Percentiles rank a stretch among this genome's conserved stretches.
Conservation (phyloP, 2,888 invertebrate genomes). For the Leucozona laternaria region DNA sequence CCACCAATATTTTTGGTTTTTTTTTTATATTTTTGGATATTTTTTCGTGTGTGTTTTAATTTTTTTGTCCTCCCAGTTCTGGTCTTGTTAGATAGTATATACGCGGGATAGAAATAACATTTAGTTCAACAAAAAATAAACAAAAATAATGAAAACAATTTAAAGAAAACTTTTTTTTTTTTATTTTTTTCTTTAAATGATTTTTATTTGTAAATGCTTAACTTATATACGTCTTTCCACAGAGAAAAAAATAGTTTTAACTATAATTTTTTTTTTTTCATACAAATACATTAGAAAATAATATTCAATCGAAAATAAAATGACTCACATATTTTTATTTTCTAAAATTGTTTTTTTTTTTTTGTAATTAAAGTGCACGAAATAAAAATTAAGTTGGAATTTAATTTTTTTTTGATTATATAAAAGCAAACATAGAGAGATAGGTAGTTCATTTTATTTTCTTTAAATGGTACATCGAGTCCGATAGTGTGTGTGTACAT, state of each 20-base stretch:
- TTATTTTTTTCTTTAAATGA: neutral
- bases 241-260: conserved; percentile 86
- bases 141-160: conserved; percentile 27
- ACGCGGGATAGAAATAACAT: neutral
- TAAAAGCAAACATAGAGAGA: neutral
- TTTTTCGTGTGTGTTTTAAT: conserved; percentile 8
- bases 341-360: conserved; percentile 42
- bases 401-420: neutral
- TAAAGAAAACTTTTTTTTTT: conserved; percentile 3
- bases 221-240: conserved; percentile 90
- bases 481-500: neutral
- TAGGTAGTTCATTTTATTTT: neutral
- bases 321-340: neutral
- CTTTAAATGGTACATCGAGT: neutral
- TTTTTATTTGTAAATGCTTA: conserved; percentile 76
- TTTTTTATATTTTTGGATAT: conserved; percentile 58
- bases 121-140: conserved; percentile 24
- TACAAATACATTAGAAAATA: conserved; percentile 24
- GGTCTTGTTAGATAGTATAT: neutral
- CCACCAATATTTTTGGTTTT: conserved; percentile 71
- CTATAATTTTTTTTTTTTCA: neutral
- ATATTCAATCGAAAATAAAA: conserved; percentile 29
- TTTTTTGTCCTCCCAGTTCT: conserved; percentile 28
- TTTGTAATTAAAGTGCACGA: conserved; percentile 56
- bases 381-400: conserved; percentile 31